Evolutionary conservation across 2,113 vertebrate genomes (phyloP).

Genomic region (Mixornis gularis): DNA sequence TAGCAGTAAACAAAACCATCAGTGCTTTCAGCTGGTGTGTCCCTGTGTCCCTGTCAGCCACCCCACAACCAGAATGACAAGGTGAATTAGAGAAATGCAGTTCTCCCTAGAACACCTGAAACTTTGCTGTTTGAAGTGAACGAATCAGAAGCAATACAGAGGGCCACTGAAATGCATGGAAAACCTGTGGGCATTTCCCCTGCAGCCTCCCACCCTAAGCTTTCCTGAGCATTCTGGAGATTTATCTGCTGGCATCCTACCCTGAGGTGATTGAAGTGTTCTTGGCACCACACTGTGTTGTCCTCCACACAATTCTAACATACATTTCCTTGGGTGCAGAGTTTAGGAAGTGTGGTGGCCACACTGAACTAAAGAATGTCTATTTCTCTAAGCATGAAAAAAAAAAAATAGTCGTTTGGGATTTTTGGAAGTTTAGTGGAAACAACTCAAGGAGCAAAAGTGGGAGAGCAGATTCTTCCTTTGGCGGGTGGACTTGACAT

Average conservation of each 20-base stretch:
- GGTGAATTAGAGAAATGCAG: neutral
- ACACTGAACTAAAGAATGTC: neutral
- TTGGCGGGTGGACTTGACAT: neutral
- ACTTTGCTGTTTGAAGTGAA: neutral
- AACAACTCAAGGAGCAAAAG: neutral
- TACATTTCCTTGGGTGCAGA: neutral
- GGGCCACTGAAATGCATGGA: neutral
- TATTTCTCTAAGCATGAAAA: neutral
- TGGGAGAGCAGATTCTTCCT: neutral
- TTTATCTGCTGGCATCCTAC: neutral
- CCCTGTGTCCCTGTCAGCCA: neutral
- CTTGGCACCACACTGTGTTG: neutral
- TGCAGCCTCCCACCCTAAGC: neutral
- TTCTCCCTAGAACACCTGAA: neutral
- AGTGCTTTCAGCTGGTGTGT: neutral
- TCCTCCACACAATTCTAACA: neutral
- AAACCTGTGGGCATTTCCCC: neutral
- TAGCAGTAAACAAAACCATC: neutral
- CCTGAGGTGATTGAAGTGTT: neutral
- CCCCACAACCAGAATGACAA: neutral
- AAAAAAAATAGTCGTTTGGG: neutral
- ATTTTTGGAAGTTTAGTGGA: neutral
- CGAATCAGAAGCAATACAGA: neutral
- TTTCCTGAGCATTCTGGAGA: neutral
- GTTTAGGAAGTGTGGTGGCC: neutral